Percentiles rank a stretch among this genome's conserved stretches.
Evolutionary conservation across 1,140 invertebrate species (phyloP).

Genomic region (Trissolcus basalis): DNA sequence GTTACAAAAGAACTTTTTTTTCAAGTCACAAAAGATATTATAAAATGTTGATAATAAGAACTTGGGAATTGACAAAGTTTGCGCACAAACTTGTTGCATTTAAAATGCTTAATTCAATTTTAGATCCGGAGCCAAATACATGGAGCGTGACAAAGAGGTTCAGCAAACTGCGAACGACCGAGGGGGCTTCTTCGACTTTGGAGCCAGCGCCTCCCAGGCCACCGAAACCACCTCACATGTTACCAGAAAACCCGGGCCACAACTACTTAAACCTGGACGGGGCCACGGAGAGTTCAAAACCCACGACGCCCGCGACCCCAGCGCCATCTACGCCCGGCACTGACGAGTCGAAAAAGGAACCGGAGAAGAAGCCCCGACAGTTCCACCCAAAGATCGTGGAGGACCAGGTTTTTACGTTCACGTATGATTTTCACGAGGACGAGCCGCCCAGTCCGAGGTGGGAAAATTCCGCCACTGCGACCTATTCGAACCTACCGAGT

Average conservation of each 20-base stretch:
- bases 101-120: slow-evolving; percentile 68
- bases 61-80: too few relatives aligned
- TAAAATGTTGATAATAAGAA: too few relatives aligned
- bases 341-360: slow-evolving; percentile 78
- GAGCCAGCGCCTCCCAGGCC: slow-evolving; percentile 81
- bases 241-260: slow-evolving; percentile 72
- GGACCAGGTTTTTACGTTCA: slow-evolving; percentile 79
- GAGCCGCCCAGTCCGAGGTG: slow-evolving; percentile 78
- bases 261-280: slow-evolving; percentile 78
- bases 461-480: slow-evolving; percentile 75
- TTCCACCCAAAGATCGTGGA: slow-evolving; percentile 85
- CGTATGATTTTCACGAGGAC: slow-evolving; percentile 77
- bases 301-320: slow-evolving; percentile 69
- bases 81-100: too few relatives aligned
- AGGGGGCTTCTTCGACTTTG: not conserved
- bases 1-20: too few relatives aligned
- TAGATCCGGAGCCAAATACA: slow-evolving; percentile 78
- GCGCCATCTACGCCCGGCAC: slow-evolving; percentile 66
- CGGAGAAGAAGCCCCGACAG: slow-evolving; percentile 74
- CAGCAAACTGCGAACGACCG: slow-evolving; percentile 75
- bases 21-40: too few relatives aligned
- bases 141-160: slow-evolving; percentile 79
- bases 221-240: slow-evolving; percentile 83
- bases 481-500: slow-evolving; percentile 79
- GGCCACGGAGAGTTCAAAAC: slow-evolving; percentile 69